Percentiles rank a stretch among this genome's conserved stretches.
phyloP scores from a whole-genome alignment of 2,113 vertebrate species.

The Anolis carolinensis region DNA sequence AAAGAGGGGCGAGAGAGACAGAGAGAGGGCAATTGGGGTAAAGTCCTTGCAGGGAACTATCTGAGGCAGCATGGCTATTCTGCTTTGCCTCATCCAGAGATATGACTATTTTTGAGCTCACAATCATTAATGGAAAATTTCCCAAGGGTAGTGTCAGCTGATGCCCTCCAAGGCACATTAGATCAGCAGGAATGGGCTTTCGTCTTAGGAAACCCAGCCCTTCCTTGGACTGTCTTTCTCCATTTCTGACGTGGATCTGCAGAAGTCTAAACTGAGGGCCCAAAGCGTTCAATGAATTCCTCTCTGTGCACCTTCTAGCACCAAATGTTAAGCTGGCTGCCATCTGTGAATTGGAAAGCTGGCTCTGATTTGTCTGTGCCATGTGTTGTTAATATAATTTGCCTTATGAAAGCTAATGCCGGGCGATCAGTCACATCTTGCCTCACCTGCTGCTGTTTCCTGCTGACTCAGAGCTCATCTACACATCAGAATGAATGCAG shows the following conservation, averaged over 20 bases:
- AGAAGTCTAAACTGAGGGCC: neutral
- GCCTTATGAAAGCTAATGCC: neutral
- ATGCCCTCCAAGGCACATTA: neutral
- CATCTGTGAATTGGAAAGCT: neutral
- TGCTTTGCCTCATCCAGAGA: neutral
- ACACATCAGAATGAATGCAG: too few relatives aligned
- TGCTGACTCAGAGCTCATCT: neutral
- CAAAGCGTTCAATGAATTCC: neutral
- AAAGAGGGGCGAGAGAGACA: too few relatives aligned
- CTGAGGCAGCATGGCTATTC: neutral
- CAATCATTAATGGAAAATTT: neutral
- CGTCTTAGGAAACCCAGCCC: neutral
- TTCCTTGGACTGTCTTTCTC: neutral
- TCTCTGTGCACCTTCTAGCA: neutral
- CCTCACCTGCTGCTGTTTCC: neutral
- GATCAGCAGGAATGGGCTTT: neutral
- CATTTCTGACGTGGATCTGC: neutral
- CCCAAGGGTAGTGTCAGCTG: neutral
- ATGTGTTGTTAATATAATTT: neutral
- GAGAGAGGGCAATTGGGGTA: neutral
- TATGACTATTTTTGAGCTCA: neutral
- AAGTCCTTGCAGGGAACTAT: neutral
- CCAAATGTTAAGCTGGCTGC: neutral
- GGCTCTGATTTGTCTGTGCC: neutral
- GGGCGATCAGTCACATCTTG: neutral